Evolutionary conservation across 2,113 vertebrate species (phyloP).

Genomic region (Maccullochella peelii): DNA sequence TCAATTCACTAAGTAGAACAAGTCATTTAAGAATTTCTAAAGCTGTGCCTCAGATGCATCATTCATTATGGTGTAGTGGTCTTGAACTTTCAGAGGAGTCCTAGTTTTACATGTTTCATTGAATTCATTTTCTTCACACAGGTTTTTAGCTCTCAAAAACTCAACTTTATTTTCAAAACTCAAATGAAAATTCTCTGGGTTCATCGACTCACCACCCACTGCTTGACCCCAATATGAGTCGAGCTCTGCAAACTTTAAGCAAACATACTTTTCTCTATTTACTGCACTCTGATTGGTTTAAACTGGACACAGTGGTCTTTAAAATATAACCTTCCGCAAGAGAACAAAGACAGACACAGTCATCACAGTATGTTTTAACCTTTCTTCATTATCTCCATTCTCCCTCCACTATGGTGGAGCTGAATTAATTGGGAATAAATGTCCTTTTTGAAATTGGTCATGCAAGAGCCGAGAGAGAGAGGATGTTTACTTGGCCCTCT

Average conservation of each 20-base stretch:
- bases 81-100: not conserved
- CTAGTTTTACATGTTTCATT: not conserved
- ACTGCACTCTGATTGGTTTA: constrained; percentile 42
- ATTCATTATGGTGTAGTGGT: not conserved
- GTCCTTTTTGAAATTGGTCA: constrained; percentile 72
- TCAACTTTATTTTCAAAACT: constrained; percentile 11
- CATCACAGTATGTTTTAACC: constrained; percentile 42
- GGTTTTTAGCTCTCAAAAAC: not conserved
- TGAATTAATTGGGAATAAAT: constrained; percentile 72
- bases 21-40: not conserved
- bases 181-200: constrained; percentile 16
- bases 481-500: constrained; percentile 73
- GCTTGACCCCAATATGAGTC: constrained; percentile 23
- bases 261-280: constrained; percentile 25
- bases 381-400: constrained; percentile 53
- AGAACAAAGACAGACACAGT: constrained; percentile 45
- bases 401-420: constrained; percentile 48
- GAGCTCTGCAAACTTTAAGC: constrained; percentile 44
- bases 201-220: constrained; percentile 58
- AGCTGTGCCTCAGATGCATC: not conserved
- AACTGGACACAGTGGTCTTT: constrained; percentile 16
- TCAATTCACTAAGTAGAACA: not conserved
- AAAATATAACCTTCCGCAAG: constrained; percentile 1
- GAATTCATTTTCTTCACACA: not conserved
- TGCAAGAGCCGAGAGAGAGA: constrained; percentile 57